These are phyloP conservation scores for Prunella himalayana DNA, from an alignment of 2,113 vertebrate genomes.

Conservation along the genomic window DNA sequence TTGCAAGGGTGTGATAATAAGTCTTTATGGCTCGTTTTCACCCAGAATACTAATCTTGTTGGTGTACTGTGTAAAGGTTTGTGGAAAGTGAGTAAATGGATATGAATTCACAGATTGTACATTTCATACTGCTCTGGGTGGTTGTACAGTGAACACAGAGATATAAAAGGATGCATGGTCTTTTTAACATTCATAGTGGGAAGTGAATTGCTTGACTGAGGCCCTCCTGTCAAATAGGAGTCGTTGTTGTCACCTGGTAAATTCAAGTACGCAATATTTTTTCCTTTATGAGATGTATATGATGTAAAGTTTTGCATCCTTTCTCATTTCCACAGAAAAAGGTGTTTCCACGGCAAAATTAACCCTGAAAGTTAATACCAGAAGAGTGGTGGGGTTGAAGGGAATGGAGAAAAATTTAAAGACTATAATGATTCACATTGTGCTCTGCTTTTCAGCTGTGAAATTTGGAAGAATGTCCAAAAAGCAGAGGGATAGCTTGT, in stretches of 20 bases:
- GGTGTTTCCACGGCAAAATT: neutral
- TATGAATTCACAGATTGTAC: neutral
- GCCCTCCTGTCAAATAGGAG: neutral
- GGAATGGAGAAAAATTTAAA: neutral
- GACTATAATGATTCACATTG: neutral
- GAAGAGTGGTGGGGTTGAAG: neutral
- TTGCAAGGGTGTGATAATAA: slow-evolving; percentile 28
- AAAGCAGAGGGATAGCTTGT: slow-evolving; percentile 96
- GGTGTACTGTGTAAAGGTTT: slow-evolving; percentile 28
- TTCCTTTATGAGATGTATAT: neutral
- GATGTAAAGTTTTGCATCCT: neutral
- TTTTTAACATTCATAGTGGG: neutral
- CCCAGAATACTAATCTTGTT: slow-evolving; percentile 36
- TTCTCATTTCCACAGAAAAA: neutral
- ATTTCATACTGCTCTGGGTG: neutral
- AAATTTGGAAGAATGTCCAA: slow-evolving; percentile 99
- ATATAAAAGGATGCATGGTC: neutral
- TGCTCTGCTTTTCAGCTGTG: slow-evolving; percentile 82
- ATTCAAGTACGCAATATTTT: neutral
- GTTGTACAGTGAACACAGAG: neutral
- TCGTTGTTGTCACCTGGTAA: neutral
- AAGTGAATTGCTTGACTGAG: neutral
- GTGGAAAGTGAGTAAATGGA: slow-evolving; percentile 23
- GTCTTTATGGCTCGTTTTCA: slow-evolving; percentile 31
- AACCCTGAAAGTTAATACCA: neutral